Evolutionary conservation across 1,140 invertebrate species (phyloP), one percentile per base, ranked within the genome.

Genomic region (Drosophila leontia): DNA sequence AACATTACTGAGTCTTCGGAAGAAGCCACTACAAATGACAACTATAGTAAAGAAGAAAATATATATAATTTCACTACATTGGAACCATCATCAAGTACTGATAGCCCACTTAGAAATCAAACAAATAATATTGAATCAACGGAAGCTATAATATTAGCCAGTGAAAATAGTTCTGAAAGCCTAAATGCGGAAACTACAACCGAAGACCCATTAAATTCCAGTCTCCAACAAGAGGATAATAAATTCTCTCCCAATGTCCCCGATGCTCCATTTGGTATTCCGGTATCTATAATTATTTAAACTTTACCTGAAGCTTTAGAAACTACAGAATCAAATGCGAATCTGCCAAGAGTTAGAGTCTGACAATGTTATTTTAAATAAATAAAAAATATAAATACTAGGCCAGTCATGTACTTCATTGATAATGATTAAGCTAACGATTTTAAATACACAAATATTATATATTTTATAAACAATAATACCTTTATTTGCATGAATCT

Each of bases 301-400:
- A 51, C 12, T 50, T 35, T 7, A 9, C 7, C 45, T 19, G 19
- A 64, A 39, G 17, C 13, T 3, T 34, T 34, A 8, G 17, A 53
- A 37, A 53, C 67, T 45, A 55, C 62, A 45, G 47, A 70, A n/a
- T n/a, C 45, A 5, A 42, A 19, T 34, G 15, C 19, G 23, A 47
- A 48, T 42, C 13, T n/a, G 19, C 9, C 35, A 13, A 32, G 23
- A 69, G 12, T 44, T 53, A 50, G 35, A 68, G 59, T 68, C 59
- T 69, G 60, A 69, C 26, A 29, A 47, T 35, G 11, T 34, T 34
- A 42, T 23, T 8, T 51, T 42, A 55, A 64, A 67, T 53, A 68
- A 37, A 53, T 19, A 15, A 51, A 32, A 42, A 13, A 7, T 50
- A 34, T 2, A 37, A 29, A 26, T 34, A n/a, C 17, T 32, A 37